These are phyloP conservation scores for Pollachius pollachius DNA, from an alignment of 2,113 vertebrate genomes.

Conservation along the genomic window DNA sequence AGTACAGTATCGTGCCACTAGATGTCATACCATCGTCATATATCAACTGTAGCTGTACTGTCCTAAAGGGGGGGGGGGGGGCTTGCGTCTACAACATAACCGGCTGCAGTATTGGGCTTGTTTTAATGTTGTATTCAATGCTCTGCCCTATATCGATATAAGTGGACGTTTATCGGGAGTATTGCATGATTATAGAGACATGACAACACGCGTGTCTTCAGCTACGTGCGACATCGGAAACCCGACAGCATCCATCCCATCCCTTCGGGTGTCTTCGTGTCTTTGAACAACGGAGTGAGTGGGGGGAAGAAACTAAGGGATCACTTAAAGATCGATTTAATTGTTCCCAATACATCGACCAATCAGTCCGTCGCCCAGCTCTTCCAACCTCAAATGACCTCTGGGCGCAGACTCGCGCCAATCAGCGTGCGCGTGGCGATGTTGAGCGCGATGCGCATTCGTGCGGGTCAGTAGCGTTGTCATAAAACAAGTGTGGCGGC, in stretches of 20 bases:
- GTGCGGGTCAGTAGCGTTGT: slow-evolving; percentile 53
- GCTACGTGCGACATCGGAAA: slow-evolving; percentile 54
- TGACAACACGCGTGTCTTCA: slow-evolving; percentile 13
- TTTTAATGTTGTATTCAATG: too few relatives aligned
- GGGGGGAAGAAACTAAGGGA: background rate
- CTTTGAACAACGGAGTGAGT: background rate
- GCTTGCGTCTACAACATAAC: background rate
- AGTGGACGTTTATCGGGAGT: background rate
- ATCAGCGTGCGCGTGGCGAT: slow-evolving; percentile 19
- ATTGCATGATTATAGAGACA: background rate
- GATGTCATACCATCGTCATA: slow-evolving; percentile 45
- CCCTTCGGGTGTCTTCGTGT: slow-evolving; percentile 10
- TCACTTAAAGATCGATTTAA: slow-evolving; percentile 11
- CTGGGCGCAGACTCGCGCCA: slow-evolving; percentile 34
- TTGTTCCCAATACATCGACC: slow-evolving; percentile 7
- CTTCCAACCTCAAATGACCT: slow-evolving; percentile 50
- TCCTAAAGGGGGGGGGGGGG: too few relatives aligned
- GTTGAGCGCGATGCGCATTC: slow-evolving; percentile 46
- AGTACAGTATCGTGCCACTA: slow-evolving; percentile 46
- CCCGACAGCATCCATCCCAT: slow-evolving; percentile 15
- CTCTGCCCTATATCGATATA: too few relatives aligned
- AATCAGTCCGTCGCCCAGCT: slow-evolving; percentile 26
- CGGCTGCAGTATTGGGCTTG: too few relatives aligned
- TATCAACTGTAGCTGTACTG: background rate
- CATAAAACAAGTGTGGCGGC: slow-evolving; percentile 43